Percentiles rank a stretch among this genome's conserved stretches.
Evolutionary conservation across 2,888 invertebrate species (phyloP).

Genomic region (Pseudolycoriella hygida): DNA sequence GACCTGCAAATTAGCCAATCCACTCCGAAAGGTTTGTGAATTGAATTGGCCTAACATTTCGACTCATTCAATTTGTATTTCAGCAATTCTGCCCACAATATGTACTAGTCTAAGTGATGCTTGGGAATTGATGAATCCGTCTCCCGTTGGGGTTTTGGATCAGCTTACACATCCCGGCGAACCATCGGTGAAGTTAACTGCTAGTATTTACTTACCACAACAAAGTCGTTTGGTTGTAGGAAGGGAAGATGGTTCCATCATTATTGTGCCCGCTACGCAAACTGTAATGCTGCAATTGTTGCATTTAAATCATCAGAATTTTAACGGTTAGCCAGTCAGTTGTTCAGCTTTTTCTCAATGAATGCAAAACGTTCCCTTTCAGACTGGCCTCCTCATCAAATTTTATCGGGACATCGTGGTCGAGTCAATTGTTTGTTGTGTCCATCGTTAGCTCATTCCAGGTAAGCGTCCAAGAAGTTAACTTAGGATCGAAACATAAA

Average conservation of each 20-base stretch:
- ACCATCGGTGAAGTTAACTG: conserved; percentile 63
- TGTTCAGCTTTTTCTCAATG: not conserved
- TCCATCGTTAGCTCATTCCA: conserved; percentile 76
- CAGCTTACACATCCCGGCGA: conserved; percentile 62
- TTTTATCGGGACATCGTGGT: conserved; percentile 78
- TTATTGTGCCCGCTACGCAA: conserved; percentile 89
- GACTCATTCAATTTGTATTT: conserved; percentile 10
- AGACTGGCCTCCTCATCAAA: conserved; percentile 84
- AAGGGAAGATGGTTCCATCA: conserved; percentile 86
- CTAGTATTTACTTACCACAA: conserved; percentile 84
- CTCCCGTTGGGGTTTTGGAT: conserved; percentile 81
- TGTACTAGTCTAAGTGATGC: conserved; percentile 69
- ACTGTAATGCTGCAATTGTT: conserved; percentile 85
- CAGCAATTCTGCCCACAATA: conserved; percentile 56
- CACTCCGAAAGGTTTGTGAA: conserved; percentile 3
- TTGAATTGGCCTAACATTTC: not conserved
- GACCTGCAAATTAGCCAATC: conserved; percentile 38
- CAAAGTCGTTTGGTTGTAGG: conserved; percentile 91
- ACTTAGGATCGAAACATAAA: no score
- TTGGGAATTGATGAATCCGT: conserved; percentile 75
- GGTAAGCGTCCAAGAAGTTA: conserved; percentile 31
- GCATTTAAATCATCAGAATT: conserved; percentile 70
- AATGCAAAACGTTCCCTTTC: conserved; percentile 13
- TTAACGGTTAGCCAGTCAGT: conserved; percentile 36
- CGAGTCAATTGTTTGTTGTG: conserved; percentile 89